Percentiles rank a stretch among this genome's conserved stretches.
Evolutionary conservation across 2,797 vertebrate genomes (phyloP).

Genomic region (Champsocephalus esox): DNA sequence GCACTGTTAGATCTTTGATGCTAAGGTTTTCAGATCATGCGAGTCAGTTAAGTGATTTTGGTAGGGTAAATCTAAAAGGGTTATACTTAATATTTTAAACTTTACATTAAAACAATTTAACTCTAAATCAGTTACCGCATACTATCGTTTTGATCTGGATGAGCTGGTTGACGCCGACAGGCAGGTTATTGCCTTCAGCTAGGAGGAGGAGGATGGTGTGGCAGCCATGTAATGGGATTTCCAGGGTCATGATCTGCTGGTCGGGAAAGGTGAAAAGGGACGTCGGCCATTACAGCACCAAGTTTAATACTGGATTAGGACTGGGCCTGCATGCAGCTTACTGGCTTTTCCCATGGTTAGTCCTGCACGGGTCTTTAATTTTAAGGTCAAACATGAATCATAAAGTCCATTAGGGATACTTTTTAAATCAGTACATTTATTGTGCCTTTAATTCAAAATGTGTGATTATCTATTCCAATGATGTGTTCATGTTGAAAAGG

Average conservation of each 20-base stretch:
- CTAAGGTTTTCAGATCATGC: neutral
- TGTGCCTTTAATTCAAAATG: neutral
- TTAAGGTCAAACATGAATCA: neutral
- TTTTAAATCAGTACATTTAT: neutral
- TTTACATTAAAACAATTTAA: too few species aligned
- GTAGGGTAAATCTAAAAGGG: neutral
- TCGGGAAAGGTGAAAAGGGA: constrained; percentile 27
- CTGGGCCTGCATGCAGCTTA: constrained; percentile 47
- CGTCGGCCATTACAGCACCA: constrained; percentile 35
- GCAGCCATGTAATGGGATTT: constrained; percentile 54
- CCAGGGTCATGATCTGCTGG: constrained; percentile 32
- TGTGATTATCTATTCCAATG: neutral
- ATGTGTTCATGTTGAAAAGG: neutral
- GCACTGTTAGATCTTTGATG: neutral
- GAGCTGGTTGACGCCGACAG: constrained; percentile 4
- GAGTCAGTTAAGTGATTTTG: neutral
- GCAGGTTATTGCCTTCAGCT: constrained; percentile 28
- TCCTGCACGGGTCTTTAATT: constrained; percentile 19
- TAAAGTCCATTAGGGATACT: neutral
- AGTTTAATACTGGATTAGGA: constrained; percentile 59
- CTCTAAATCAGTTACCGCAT: neutral
- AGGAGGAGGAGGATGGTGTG: neutral
- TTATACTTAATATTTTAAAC: neutral
- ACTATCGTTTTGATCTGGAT: neutral
- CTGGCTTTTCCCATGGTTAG: constrained; percentile 41